Conservation (phyloP, 2,113 vertebrate species). For the Gobiocypris rarus region DNA sequence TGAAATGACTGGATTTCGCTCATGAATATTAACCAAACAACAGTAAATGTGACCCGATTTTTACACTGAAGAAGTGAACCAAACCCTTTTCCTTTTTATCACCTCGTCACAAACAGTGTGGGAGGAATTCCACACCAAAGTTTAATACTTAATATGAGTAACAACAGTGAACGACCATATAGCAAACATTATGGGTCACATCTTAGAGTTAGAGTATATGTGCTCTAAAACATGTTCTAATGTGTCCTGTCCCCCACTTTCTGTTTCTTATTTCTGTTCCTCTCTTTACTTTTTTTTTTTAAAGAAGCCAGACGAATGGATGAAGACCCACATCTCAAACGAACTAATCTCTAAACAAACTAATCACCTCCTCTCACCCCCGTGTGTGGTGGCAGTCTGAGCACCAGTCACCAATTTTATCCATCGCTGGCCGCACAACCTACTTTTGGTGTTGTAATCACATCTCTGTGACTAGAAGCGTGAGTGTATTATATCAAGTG, state of each 20-base stretch:
- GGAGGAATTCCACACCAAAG: not conserved
- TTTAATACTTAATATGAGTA: not conserved
- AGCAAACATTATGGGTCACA: not conserved
- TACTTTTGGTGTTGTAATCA: constrained; percentile 38
- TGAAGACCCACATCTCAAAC: constrained; percentile 27
- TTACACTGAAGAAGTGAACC: not conserved
- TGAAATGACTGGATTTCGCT: not conserved
- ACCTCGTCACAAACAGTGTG: not conserved
- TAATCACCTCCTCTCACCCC: constrained; percentile 31
- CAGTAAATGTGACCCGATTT: not conserved
- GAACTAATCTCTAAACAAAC: constrained; percentile 28
- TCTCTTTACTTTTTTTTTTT: constrained; percentile 27
- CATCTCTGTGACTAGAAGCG: constrained; percentile 32
- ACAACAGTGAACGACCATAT: not conserved
- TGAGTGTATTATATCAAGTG: constrained; percentile 30
- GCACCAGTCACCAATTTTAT: constrained; percentile 43
- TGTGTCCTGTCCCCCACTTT: not conserved
- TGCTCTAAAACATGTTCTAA: not conserved
- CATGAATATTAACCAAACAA: not conserved
- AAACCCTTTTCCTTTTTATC: not conserved
- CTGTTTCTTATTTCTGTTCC: not conserved
- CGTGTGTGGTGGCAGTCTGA: constrained; percentile 29
- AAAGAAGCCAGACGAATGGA: constrained; percentile 11
- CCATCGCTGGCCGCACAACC: constrained; percentile 34
- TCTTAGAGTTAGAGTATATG: not conserved